Evolutionary conservation across 2,113 vertebrate species (phyloP).

Genomic region (Vulpes ferrilata): DNA sequence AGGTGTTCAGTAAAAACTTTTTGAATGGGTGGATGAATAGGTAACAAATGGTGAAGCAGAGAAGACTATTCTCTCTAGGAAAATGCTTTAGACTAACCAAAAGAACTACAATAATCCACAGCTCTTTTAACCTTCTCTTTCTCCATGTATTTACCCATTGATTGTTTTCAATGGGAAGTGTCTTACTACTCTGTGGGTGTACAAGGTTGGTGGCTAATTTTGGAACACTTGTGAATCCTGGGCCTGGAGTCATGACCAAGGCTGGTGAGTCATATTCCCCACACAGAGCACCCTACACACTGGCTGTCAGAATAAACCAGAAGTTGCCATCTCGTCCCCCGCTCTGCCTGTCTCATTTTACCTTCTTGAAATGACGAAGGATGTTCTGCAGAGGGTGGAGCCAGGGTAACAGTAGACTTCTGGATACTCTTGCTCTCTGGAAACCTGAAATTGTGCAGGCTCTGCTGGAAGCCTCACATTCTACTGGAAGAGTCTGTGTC

Average conservation of each 20-base stretch:
- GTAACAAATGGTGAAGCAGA: neutral
- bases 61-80: neutral
- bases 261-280: constrained; percentile 62
- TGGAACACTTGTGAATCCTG: constrained; percentile 66
- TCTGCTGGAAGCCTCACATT: neutral
- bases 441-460: neutral
- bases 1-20: neutral
- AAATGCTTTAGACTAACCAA: neutral
- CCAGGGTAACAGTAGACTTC: neutral
- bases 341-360: neutral
- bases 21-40: neutral
- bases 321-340: neutral
- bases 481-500: neutral
- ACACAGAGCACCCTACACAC: neutral
- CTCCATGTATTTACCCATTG: neutral
- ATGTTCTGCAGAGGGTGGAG: neutral
- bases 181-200: constrained; percentile 33
- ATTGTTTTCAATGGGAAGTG: constrained; percentile 48
- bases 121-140: neutral
- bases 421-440: neutral
- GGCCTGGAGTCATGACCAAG: constrained; percentile 64
- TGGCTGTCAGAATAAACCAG: constrained; percentile 3
- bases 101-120: neutral
- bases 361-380: neutral
- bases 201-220: constrained; percentile 21